A percentile compares a stretch with the other conserved stretches of the same genome.
These are phyloP conservation scores for Tokudaia muenninki DNA, from an alignment of 2,797 vertebrate species.

Conservation along the genomic window DNA sequence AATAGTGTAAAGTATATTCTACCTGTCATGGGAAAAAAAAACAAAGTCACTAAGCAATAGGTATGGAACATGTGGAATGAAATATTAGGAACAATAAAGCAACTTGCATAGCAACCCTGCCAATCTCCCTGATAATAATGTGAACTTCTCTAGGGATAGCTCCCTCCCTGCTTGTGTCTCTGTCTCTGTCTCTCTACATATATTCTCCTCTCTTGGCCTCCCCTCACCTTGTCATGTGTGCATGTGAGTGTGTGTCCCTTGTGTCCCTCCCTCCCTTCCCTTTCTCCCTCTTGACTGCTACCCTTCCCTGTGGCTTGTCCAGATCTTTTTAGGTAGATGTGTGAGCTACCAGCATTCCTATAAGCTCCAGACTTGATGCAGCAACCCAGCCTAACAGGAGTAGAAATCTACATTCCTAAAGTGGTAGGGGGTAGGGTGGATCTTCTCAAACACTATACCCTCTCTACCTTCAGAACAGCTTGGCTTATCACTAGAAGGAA, in stretches of 20 bases:
- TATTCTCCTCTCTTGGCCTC: background rate
- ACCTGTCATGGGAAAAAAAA: background rate
- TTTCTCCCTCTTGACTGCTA: background rate
- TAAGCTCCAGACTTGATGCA: background rate
- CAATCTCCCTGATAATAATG: background rate
- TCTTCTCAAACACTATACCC: background rate
- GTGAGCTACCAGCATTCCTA: background rate
- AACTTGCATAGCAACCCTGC: background rate
- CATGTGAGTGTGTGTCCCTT: background rate
- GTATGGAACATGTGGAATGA: rapidly evolving
- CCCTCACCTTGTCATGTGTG: background rate
- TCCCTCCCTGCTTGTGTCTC: no score
- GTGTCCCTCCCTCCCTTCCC: background rate
- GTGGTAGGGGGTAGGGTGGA: background rate
- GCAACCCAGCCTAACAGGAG: background rate
- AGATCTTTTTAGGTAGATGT: background rate
- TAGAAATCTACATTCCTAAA: background rate
- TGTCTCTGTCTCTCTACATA: background rate
- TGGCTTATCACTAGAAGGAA: background rate
- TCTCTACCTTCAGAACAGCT: background rate
- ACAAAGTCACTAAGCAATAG: background rate
- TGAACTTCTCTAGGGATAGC: background rate
- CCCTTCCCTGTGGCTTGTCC: background rate
- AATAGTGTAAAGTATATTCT: no score
- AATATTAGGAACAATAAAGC: background rate